Percentiles rank a stretch among this genome's conserved stretches.
Evolutionary conservation across 2,113 vertebrate genomes (phyloP).

Genomic region (Pholis gunnellus): DNA sequence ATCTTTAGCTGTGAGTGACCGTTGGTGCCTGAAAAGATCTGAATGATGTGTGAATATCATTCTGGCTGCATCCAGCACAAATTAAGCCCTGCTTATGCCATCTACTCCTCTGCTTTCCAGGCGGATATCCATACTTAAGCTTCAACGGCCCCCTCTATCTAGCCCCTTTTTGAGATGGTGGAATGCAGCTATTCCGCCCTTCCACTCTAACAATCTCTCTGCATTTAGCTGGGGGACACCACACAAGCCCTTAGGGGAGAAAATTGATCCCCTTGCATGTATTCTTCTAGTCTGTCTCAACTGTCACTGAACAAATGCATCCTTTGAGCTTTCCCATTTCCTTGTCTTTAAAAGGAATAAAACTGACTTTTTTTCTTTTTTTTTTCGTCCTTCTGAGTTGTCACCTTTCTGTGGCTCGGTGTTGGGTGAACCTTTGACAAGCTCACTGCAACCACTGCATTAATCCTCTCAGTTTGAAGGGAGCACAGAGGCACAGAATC

Average conservation of each 20-base stretch:
- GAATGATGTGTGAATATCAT: background rate
- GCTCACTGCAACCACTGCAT: slow-evolving; percentile 22
- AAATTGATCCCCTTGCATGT: slow-evolving; percentile 50
- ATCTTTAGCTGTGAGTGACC: slow-evolving; percentile 31
- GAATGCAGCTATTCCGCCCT: slow-evolving; percentile 39
- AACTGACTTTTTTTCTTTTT: slow-evolving; percentile 4
- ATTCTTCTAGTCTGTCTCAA: slow-evolving; percentile 27
- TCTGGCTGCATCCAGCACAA: slow-evolving; percentile 21
- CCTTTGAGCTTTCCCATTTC: slow-evolving; percentile 59
- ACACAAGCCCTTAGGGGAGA: slow-evolving; percentile 27
- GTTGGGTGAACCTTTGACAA: slow-evolving; percentile 15
- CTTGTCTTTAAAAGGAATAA: slow-evolving; percentile 41
- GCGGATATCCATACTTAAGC: slow-evolving; percentile 37
- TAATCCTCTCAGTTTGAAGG: slow-evolving; percentile 39
- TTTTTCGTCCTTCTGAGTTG: slow-evolving; percentile 12
- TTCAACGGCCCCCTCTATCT: background rate
- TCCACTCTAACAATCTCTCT: slow-evolving; percentile 35
- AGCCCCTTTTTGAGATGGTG: slow-evolving; percentile 23
- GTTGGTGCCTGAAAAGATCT: background rate
- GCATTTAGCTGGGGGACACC: slow-evolving; percentile 35
- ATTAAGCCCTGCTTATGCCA: slow-evolving; percentile 39
- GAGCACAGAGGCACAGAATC: slow-evolving; percentile 25
- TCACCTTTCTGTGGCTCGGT: slow-evolving; percentile 17
- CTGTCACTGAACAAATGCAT: slow-evolving; percentile 53
- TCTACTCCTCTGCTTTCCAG: slow-evolving; percentile 30